Evolutionary conservation across 2,113 vertebrate genomes (phyloP), one percentile per base, ranked within the genome.

Genomic region (Mus pahari): DNA sequence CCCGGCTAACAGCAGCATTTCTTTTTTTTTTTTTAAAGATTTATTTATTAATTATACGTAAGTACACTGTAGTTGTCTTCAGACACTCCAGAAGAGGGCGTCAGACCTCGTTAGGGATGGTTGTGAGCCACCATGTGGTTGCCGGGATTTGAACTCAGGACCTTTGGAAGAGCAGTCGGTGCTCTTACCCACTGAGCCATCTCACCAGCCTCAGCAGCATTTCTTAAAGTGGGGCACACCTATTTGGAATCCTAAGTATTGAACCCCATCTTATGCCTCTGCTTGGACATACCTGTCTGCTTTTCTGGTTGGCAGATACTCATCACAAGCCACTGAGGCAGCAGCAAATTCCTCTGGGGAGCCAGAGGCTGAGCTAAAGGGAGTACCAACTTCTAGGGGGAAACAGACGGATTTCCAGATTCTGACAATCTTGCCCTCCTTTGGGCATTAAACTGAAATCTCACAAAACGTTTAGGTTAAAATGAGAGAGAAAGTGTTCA

Each of bases 391-490:
- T 81, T 62, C 64, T 92, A 26, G 58, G 55, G 31, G 60, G 12
- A 45, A 42, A 77, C 31, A 75, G 73, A 24, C 53, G 50, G 73
- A 2, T 66, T 55, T 82, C 90, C 70, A 60, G 78, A 3, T 73
- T 55, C 77, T 86, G 77, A n/a, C 33, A 24, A 91, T 97, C 97
- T 94, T 20, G 22, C 60, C 88, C 55, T 97, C 26, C 42, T 22
- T 26, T 36, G 89, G 77, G 7, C 71, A 97, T 98, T 95, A 68
- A 96, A 83, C 22, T 74, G 89, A 82, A 89, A 82, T 88, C 58
- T 92, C 86, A 60, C 70, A 42, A 84, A 97, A 53, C 11, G 7
- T 91, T 96, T 92, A 95, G 60, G 78, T 96, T 95, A 79, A 97
- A 97, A 96, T 83, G 84, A 93, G 90, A 42, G 53, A 58, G 22